A percentile compares a stretch with the other conserved stretches of the same genome.
Evolutionary conservation across 2,113 vertebrate species (phyloP).

Genomic region (Crypturellus undulatus): DNA sequence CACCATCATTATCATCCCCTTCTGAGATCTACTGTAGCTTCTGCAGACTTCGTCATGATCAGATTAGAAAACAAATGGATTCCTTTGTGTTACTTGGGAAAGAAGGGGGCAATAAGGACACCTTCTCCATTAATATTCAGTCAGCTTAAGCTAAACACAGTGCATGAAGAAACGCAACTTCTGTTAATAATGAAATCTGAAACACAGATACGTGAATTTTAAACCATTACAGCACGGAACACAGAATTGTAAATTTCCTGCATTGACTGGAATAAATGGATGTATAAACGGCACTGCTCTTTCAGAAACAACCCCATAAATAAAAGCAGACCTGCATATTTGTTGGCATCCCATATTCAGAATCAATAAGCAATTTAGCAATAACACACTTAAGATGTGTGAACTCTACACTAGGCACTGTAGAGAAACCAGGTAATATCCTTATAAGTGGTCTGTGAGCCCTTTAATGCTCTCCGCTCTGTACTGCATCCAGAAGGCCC

Average conservation of each 20-base stretch:
- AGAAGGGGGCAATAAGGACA: not conserved
- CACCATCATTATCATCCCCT: not conserved
- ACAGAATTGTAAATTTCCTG: not conserved
- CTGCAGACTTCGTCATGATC: not conserved
- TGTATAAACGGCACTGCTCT: not conserved
- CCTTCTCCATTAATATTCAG: not conserved
- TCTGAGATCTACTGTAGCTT: not conserved
- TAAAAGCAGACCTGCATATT: not conserved
- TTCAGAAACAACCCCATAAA: not conserved
- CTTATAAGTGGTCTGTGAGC: not conserved
- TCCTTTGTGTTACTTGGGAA: not conserved
- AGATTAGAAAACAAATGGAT: not conserved
- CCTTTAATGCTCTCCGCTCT: not conserved
- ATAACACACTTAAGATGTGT: not conserved
- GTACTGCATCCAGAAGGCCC: not conserved
- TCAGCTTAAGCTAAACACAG: not conserved
- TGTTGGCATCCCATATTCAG: fast-evolving
- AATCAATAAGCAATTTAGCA: constrained; percentile 23
- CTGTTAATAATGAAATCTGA: not conserved
- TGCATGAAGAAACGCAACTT: not conserved
- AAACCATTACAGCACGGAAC: not conserved
- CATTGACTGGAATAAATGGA: not conserved
- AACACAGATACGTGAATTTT: not conserved
- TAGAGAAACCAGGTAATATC: not conserved
- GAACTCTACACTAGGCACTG: not conserved